These are phyloP conservation scores for Protonibea diacanthus DNA, from an alignment of 2,797 vertebrate species.

Conservation along the genomic window DNA sequence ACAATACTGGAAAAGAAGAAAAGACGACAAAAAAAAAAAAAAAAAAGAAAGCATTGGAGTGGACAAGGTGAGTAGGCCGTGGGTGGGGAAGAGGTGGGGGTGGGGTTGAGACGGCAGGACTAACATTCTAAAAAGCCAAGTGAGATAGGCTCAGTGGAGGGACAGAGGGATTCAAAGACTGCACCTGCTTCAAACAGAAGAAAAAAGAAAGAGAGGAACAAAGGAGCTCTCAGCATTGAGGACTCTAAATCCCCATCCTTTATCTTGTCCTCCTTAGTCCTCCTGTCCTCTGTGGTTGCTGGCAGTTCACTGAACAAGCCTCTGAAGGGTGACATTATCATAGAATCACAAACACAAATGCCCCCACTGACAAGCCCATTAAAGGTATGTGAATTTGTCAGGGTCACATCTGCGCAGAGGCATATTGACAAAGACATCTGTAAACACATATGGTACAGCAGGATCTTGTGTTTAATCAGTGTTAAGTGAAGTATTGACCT, in stretches of 20 bases:
- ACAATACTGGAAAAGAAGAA: slow-evolving; percentile 43
- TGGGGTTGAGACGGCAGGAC: slow-evolving; percentile 23
- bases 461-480: background rate
- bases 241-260: slow-evolving; percentile 65
- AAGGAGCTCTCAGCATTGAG: slow-evolving; percentile 46
- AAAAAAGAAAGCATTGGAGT: slow-evolving; percentile 22
- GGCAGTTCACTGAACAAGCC: slow-evolving; percentile 37
- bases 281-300: slow-evolving; percentile 41
- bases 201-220: slow-evolving; percentile 37
- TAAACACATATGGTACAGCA: slow-evolving; percentile 1
- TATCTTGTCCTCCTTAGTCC: slow-evolving; percentile 59
- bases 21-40: slow-evolving; percentile 21
- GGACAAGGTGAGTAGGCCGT: slow-evolving; percentile 50
- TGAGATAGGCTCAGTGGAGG: slow-evolving; percentile 48
- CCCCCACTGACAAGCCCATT: slow-evolving; percentile 26
- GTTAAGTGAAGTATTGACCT: slow-evolving; percentile 27
- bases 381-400: slow-evolving; percentile 24
- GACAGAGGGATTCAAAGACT: slow-evolving; percentile 53
- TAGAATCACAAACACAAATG: slow-evolving; percentile 43
- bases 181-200: slow-evolving; percentile 56
- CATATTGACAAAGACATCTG: slow-evolving; percentile 21
- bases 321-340: slow-evolving; percentile 50
- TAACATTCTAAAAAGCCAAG: slow-evolving; percentile 60
- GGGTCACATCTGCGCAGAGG: slow-evolving; percentile 23
- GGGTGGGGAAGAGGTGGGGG: slow-evolving; percentile 10